Conservation (phyloP, 2,113 vertebrate species). For the Rhinichthys klamathensis region DNA sequence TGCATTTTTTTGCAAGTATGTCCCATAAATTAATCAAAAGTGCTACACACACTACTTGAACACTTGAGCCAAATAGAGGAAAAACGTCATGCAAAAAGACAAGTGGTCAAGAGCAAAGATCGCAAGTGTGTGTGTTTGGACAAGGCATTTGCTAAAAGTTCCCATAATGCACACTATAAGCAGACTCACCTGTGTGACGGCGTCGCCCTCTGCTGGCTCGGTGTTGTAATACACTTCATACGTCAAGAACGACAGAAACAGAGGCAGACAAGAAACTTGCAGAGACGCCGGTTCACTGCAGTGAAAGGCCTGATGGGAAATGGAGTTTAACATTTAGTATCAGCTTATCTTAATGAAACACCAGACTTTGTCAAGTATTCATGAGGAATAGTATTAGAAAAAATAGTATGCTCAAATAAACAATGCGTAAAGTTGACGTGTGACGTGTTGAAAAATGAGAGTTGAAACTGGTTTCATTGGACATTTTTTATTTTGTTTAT, state of each 20-base stretch:
- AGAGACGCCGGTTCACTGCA: slow-evolving; percentile 69
- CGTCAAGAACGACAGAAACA: slow-evolving; percentile 73
- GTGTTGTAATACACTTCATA: slow-evolving; percentile 75
- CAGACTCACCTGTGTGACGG: slow-evolving; percentile 63
- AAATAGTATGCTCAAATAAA: not conserved
- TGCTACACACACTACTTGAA: no score
- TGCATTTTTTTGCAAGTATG: no score
- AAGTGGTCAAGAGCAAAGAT: no score
- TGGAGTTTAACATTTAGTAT: no score
- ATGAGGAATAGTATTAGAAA: not conserved
- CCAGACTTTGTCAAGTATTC: not conserved
- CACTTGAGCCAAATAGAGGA: no score
- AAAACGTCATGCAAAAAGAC: no score
- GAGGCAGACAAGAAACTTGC: slow-evolving; percentile 67
- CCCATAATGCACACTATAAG: no score
- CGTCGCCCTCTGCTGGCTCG: slow-evolving; percentile 68
- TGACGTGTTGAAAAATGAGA: not conserved
- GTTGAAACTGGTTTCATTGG: no score
- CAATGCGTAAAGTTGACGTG: not conserved
- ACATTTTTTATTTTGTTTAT: no score
- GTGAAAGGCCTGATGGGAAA: slow-evolving; percentile 72
- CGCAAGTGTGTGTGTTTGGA: no score
- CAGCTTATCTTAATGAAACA: not conserved
- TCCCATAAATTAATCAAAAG: no score
- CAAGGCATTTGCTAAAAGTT: no score